A percentile compares a stretch with the other conserved stretches of the same genome.
Evolutionary conservation across 2,113 vertebrate species (phyloP).

Genomic region (Tragelaphus scriptus): DNA sequence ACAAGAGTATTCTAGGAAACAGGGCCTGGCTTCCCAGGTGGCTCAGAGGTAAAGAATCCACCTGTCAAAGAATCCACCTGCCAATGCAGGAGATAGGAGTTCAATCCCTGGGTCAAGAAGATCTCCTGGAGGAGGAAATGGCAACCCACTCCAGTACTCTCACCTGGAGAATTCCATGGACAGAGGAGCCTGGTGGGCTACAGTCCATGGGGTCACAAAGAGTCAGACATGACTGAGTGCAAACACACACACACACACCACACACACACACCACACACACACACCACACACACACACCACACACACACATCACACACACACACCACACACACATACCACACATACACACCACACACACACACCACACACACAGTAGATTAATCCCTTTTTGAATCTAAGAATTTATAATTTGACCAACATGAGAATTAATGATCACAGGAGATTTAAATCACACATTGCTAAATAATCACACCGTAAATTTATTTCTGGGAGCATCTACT

Average conservation of each 20-base stretch:
- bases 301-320: not conserved
- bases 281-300: too few species aligned
- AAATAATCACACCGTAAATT: not conserved
- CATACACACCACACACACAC: not conserved
- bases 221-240: not conserved
- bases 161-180: not conserved
- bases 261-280: not conserved
- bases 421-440: not conserved
- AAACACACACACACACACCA: not conserved
- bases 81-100: not conserved
- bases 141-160: not conserved
- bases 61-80: not conserved
- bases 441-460: not conserved
- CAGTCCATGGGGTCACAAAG: not conserved
- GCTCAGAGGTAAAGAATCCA: not conserved
- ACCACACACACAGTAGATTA: not conserved
- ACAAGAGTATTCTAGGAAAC: not conserved
- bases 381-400: not conserved
- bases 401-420: not conserved
- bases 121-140: not conserved
- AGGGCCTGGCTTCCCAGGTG: not conserved
- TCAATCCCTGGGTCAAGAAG: not conserved
- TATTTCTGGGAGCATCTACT: not conserved
- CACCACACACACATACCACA: not conserved
- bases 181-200: not conserved